Base-by-base conservation (phyloP, 2,888 invertebrate genomes). In the Amblyteles armatorius region DNA sequence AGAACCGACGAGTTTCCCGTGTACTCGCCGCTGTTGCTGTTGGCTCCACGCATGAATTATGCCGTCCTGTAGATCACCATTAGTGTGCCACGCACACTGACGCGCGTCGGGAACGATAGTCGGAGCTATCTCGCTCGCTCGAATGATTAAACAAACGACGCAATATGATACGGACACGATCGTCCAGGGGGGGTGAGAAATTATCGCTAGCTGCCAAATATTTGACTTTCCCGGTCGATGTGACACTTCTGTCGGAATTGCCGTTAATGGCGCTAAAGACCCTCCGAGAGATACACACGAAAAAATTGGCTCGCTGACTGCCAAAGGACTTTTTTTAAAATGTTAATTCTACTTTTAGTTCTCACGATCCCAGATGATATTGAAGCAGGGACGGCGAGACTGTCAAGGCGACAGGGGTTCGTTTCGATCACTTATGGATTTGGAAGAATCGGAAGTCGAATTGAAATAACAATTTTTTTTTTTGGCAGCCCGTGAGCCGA, bases 41-140 rank as follows among this genome's bases (percentile, higher is more conserved):
- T 72, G n/a, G 71, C 78, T 55, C 88, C 88, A 88, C 87, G 79
- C 88, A 90, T 89, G 88, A 91, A 89, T 91, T 91, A 91, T 91
- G 89, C 88, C 88, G 89, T 90, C 88, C 88, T 87, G 83, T 88
- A 87, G 89, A 90, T 89, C 88, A 85, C 89, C 87, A 90, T 91
- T 91, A 91, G 87, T 86, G 74, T 67, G 69, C 72, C 65, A 80
- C 82, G 79, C 82, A 79, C 76, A 67, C 71, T 60, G 80, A 36
- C 72, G 55, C 55, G 50, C 68, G 76, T 73, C 60, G 79, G 26
- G 13, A 69, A 69, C 71, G 74, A 81, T 81, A 68, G 69, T 67
- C 74, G 57, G 19, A 77, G 65, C 52, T 48, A 52, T 72, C 48
- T 73, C 68, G 16, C 77, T 72, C 72, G 26, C 52, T 55, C 71